A percentile compares a stretch with the other conserved stretches of the same genome.
Evolutionary conservation across 2,888 invertebrate genomes (phyloP).

Genomic region (Syrphus vitripennis): DNA sequence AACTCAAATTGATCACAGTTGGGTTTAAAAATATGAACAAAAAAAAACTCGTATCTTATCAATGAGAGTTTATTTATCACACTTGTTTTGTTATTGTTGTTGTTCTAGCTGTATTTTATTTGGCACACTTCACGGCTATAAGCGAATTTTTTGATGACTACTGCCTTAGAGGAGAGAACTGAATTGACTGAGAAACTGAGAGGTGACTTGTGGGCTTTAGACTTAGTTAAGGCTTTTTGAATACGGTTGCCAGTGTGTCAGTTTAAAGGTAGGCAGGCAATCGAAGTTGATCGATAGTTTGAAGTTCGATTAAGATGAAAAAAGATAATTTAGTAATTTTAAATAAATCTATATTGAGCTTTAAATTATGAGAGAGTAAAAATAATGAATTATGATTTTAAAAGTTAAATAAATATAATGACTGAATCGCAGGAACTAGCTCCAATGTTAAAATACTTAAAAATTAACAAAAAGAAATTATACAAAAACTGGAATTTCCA

Average conservation of each 20-base stretch:
- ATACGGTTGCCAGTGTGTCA: not conserved
- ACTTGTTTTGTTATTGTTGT: constrained; percentile 2
- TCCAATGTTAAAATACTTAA: too few species aligned
- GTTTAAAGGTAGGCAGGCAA: not conserved
- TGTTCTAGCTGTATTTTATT: not conserved
- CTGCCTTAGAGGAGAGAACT: constrained; percentile 15
- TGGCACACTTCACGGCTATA: constrained; percentile 19
- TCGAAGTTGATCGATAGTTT: too few species aligned
- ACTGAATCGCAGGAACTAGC: too few species aligned
- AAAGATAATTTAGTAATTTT: too few species aligned
- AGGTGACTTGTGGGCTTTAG: not conserved
- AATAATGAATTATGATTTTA: too few species aligned
- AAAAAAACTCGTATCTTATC: constrained; percentile 15
- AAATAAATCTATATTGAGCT: not conserved
- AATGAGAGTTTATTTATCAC: constrained; percentile 20
- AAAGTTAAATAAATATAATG: too few species aligned
- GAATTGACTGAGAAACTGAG: constrained; percentile 12
- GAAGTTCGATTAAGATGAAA: too few species aligned
- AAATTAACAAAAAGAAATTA: too few species aligned
- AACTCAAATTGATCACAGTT: constrained; percentile 20
- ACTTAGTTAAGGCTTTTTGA: not conserved
- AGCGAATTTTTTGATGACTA: constrained; percentile 15
- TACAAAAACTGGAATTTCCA: too few species aligned
- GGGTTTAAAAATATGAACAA: not conserved
- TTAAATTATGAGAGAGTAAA: too few species aligned